phyloP scores from a whole-genome alignment of 2,888 invertebrate species.

The Synanthedon vespiformis region DNA sequence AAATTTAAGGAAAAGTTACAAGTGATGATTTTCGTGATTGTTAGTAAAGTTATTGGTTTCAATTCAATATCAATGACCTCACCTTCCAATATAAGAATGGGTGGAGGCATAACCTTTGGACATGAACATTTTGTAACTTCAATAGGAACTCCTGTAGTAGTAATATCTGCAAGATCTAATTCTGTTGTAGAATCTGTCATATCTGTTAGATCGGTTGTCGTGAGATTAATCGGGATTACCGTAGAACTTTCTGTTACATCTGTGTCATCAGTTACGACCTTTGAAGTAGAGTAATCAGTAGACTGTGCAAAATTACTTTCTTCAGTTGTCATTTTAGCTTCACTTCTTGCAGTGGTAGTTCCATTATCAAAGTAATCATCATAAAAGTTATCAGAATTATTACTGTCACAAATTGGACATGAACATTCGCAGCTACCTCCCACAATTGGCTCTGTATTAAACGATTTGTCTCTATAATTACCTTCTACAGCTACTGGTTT shows the following conservation, averaged over 20 bases:
- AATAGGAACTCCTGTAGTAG: conserved; percentile 21
- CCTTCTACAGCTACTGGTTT: conserved; percentile 51
- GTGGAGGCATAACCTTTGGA: conserved; percentile 66
- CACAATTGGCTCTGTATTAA: conserved; percentile 33
- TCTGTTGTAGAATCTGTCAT: conserved; percentile 27
- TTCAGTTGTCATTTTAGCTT: conserved; percentile 6
- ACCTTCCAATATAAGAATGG: conserved; percentile 90
- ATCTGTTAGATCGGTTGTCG: conserved; percentile 16
- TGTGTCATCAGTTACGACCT: conserved; percentile 9
- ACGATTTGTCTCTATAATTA: conserved; percentile 25
- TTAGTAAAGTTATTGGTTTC: conserved; percentile 53
- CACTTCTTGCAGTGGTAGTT: conserved; percentile 14
- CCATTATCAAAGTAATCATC: conserved; percentile 39
- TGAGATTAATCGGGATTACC: conserved; percentile 8
- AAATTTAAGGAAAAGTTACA: conserved; percentile 23
- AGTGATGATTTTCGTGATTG: conserved; percentile 40
- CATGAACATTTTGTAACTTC: conserved; percentile 42
- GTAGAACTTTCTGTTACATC: conserved; percentile 12
- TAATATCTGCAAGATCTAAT: conserved; percentile 9
- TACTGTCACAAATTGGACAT: conserved; percentile 75
- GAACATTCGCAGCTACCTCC: conserved; percentile 81
- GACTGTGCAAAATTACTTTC: conserved; percentile 5
- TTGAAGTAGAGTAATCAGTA: conserved; percentile 11
- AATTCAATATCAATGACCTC: conserved; percentile 59
- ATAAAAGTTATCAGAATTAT: conserved; percentile 45